Base-by-base conservation (phyloP, 2,888 invertebrate species). In the Clepsis dumicolana region DNA sequence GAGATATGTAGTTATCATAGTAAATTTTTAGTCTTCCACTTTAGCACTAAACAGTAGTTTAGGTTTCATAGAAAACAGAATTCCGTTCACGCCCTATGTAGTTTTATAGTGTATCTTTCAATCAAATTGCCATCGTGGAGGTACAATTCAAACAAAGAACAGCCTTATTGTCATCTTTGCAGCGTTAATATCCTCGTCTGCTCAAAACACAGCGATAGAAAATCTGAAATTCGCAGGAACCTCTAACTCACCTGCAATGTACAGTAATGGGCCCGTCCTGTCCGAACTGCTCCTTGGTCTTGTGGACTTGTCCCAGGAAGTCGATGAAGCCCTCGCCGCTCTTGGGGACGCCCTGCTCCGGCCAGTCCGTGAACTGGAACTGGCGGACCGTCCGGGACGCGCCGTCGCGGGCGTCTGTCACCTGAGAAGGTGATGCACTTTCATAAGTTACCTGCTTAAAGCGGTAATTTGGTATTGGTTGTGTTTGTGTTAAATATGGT, bases 241-340 rank as follows among this genome's bases (percentile, higher is more conserved):
- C 18, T 8, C 14, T 16, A 25, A 50, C 48, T 65, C 29, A 97
- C 97, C 97, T 97, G 96, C 98, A 98, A 90, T 99, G 99, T 27
- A 99, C 99, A 59, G 99, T 98, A 73, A 99, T 99, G 0, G 99
- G 99, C 8, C 99, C 99, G 84, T 99, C 99, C 86, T 99, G 99
- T 5, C 99, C 99, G 88, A 99, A 99, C 89, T 99, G 99, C 85
- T 99, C 99, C 93, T 99, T 99, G 63, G 99, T 99, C 94, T 99
- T 99, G 94, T 99, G 99, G 59, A 99, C 99, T 89, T 99, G 99
- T 7, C 99, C 99, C 77, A 99, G 98, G 93, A 99, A 99, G 91
- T 99, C 99, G 77, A 99, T 99, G 93, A 99, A 99, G 48, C 98
- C 98, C 86, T 99, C 99, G 0, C 99, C 99, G 48, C 98, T 98